A percentile compares a stretch with the other conserved stretches of the same genome.
Evolutionary conservation across 1,140 invertebrate genomes (phyloP).

Genomic region (Pseudomyrmex concolor): DNA sequence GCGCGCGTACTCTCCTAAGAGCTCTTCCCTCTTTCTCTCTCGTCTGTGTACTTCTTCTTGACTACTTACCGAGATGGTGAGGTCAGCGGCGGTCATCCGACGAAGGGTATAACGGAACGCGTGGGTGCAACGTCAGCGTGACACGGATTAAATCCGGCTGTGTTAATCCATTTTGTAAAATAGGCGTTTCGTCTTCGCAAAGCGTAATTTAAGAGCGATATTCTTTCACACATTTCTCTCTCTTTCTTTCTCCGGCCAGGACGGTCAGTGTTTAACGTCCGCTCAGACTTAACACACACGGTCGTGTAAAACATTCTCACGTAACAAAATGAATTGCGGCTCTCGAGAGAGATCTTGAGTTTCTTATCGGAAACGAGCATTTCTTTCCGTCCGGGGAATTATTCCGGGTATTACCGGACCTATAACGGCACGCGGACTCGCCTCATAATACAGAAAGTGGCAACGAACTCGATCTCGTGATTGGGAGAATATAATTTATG

Average conservation of each 20-base stretch:
- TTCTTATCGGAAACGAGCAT: conserved; percentile 46
- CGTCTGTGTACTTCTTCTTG: conserved; percentile 49
- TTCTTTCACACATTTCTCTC: not conserved
- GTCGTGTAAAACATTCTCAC: conserved; percentile 2
- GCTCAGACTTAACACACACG: not conserved
- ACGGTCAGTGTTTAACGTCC: not conserved
- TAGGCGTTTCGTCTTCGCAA: conserved; percentile 10
- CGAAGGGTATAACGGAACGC: conserved; percentile 74
- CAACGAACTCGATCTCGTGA: conserved; percentile 63
- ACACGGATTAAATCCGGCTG: conserved; percentile 76
- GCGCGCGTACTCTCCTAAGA: conserved; percentile 9
- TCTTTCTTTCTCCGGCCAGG: too few species aligned
- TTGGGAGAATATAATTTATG: conserved; percentile 67
- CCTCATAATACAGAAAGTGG: conserved; percentile 50
- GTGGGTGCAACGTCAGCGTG: conserved; percentile 77
- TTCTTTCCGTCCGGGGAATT: conserved; percentile 43
- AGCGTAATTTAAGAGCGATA: conserved; percentile 2
- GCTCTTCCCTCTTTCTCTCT: conserved; percentile 54
- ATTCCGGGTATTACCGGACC: conserved; percentile 53
- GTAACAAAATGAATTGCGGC: not conserved
- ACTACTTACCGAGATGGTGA: conserved; percentile 61
- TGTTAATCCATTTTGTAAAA: conserved; percentile 59
- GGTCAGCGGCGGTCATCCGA: conserved; percentile 76
- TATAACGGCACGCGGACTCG: conserved; percentile 45
- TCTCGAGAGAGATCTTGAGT: conserved; percentile 2